A percentile compares a stretch with the other conserved stretches of the same genome.
Evolutionary conservation across 2,888 invertebrate species (phyloP).

Genomic region (Coremacera marginata): DNA sequence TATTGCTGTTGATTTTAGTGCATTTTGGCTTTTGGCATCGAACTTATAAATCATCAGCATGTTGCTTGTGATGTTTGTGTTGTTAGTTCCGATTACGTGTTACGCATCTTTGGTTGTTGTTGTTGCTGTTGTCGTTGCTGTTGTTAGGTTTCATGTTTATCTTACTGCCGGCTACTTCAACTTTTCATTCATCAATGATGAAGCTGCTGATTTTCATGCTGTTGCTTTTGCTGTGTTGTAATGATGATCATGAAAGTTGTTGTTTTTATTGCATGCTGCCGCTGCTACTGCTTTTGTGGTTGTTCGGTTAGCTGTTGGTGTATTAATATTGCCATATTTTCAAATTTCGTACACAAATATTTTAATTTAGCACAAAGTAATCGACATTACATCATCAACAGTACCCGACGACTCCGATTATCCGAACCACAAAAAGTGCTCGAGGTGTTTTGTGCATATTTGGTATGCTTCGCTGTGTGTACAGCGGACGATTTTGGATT

Average conservation of each 20-base stretch:
- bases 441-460: background rate
- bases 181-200: slow-evolving; percentile 17
- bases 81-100: background rate
- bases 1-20: background rate
- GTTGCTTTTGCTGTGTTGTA: too few species aligned
- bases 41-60: slow-evolving; percentile 21
- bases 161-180: slow-evolving; percentile 6
- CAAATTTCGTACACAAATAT: slow-evolving; percentile 31
- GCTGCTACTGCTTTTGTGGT: background rate
- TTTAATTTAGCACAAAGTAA: slow-evolving; percentile 28
- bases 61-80: background rate
- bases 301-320: background rate
- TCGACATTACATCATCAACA: slow-evolving; percentile 23
- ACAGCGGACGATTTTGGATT: too few species aligned
- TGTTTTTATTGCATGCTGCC: too few species aligned
- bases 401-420: background rate
- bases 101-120: background rate
- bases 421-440: background rate
- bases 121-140: background rate
- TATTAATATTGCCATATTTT: background rate
- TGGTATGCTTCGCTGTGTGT: too few species aligned
- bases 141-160: slow-evolving; percentile 11
- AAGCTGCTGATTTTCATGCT: too few species aligned
- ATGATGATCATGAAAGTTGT: too few species aligned
- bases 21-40: slow-evolving; percentile 14